Conservation (phyloP, 2,113 vertebrate genomes). For the Brienomyrus brachyistius region DNA sequence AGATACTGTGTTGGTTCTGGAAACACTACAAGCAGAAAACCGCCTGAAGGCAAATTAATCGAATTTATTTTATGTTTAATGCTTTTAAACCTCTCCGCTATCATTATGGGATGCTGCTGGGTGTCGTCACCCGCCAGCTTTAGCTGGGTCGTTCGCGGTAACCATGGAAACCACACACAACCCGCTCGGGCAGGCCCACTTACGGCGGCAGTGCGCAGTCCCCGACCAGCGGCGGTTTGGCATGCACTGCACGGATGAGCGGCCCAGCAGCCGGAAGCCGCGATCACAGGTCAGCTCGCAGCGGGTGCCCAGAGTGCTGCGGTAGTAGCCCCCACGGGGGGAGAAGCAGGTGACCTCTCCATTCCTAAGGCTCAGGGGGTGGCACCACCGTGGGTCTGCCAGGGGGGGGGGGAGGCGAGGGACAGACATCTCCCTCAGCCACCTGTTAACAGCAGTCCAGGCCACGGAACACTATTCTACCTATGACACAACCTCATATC, state of each 20-base stretch:
- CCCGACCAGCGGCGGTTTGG: constrained; percentile 83
- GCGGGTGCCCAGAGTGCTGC: constrained; percentile 76
- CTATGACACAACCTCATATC: not conserved
- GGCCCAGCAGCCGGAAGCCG: constrained; percentile 78
- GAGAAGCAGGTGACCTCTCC: constrained; percentile 81
- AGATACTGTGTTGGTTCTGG: not conserved
- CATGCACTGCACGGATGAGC: constrained; percentile 67
- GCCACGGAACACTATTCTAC: not conserved
- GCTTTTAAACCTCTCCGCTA: not conserved
- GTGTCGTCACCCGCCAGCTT: not conserved
- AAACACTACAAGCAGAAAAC: not conserved
- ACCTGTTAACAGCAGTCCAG: not conserved
- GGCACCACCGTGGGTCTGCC: constrained; percentile 81
- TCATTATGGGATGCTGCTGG: not conserved
- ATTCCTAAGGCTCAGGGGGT: constrained; percentile 66
- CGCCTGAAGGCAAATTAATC: not conserved
- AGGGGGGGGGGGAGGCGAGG: not conserved
- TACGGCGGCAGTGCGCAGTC: constrained; percentile 77
- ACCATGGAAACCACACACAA: not conserved
- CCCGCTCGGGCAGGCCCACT: constrained; percentile 40
- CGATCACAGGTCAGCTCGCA: constrained; percentile 78
- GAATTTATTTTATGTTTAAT: not conserved
- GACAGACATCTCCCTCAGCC: not conserved
- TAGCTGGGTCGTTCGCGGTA: not conserved
- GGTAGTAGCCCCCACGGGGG: constrained; percentile 64